Evolutionary conservation across 1,140 invertebrate genomes (phyloP), one percentile per base, ranked within the genome.

Genomic region (Eriosoma lanigerum): DNA sequence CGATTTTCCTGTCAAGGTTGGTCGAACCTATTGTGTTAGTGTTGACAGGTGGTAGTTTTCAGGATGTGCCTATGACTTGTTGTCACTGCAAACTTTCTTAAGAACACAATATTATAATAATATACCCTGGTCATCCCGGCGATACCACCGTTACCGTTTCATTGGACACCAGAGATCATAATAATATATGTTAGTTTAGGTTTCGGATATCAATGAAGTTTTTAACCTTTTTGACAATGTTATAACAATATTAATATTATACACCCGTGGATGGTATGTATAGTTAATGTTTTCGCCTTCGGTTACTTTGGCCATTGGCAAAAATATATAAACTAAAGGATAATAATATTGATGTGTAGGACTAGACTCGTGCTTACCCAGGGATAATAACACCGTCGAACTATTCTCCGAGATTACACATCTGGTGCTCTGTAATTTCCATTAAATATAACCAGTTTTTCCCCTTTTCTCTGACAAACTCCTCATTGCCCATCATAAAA

Each of bases 381-480:
- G 19, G 64, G 64, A 66, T 66, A 46, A 66, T 15, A 60, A 64
- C 62, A 21, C 60, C 19, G 29, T 32, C 10, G 62, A 24, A 29
- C 24, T 4, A 24, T 29, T 19, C 13, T 17, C 50, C 52, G 72
- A 76, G 54, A 76, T 76, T 76, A 76, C 12, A 76, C 73, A 76
- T 76, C 50, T 76, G 73, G 54, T 56, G n/a, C 73, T 58, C 52
- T 26, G 54, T 76, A 76, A 76, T 76, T 76, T 58, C 13, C 73
- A 21, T n/a, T 76, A 76, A 60, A 75, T n/a, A 56, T 58, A 75
- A 58, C 73, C 52, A 76, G 73, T 76, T 58, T 32, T 54, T 32
- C 13, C 32, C 38, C 44, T 46, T 38, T 21, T 32, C n/a, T 46
- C n/a, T 32, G 10, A 13, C 62, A 9, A 13, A 32, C 9, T 44